phyloP scores from a whole-genome alignment of 1,140 invertebrate species.

The Branchinecta lynchi region DNA sequence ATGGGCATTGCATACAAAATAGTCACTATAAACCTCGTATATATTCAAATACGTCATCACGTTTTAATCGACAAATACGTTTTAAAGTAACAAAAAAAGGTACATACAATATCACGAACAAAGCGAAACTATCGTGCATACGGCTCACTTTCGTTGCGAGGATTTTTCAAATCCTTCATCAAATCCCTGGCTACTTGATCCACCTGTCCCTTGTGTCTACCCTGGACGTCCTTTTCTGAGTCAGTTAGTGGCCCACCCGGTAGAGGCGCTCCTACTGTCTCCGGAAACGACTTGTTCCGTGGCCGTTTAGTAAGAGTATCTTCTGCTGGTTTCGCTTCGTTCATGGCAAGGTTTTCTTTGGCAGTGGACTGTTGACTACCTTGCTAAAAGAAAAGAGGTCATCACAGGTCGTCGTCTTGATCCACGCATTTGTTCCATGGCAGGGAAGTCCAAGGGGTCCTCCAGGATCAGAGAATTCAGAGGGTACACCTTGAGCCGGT shows the following conservation, averaged over 20 bases:
- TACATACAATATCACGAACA: not conserved
- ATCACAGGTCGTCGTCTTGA: too few relatives aligned
- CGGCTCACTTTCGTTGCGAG: not conserved
- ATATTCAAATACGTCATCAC: too few relatives aligned
- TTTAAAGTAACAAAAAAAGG: too few relatives aligned
- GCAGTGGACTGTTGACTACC: not conserved
- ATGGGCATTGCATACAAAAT: too few relatives aligned
- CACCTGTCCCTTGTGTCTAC: not conserved
- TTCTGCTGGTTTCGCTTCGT: constrained; percentile 6
- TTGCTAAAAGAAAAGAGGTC: not conserved
- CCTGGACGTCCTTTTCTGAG: not conserved
- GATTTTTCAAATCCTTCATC: constrained; percentile 1
- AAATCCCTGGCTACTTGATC: not conserved
- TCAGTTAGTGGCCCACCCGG: not conserved
- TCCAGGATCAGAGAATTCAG: too few relatives aligned
- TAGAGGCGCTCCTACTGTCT: not conserved
- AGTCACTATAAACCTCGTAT: too few relatives aligned
- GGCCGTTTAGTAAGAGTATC: not conserved
- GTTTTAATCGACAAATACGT: too few relatives aligned
- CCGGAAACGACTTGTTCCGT: not conserved
- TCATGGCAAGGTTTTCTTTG: not conserved
- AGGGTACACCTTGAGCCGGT: too few relatives aligned
- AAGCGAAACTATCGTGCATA: not conserved
- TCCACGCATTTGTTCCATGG: too few relatives aligned
- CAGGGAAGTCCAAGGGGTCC: too few relatives aligned